Evolutionary conservation across 2,113 vertebrate species (phyloP).

Genomic region (Engraulis encrasicolus): DNA sequence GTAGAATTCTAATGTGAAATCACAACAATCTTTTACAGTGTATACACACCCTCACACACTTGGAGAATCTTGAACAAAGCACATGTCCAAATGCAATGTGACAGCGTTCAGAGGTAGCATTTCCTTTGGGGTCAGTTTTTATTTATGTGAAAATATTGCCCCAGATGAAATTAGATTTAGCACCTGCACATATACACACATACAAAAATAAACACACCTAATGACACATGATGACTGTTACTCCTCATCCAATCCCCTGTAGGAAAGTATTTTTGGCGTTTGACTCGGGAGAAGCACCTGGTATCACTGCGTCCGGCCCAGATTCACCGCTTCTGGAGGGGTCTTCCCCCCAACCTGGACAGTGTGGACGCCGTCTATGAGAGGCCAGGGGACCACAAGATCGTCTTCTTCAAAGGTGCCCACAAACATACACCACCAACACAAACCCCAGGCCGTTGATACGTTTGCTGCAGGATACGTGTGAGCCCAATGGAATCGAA

Average conservation of each 20-base stretch:
- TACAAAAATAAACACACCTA: background rate
- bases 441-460: too few relatives aligned
- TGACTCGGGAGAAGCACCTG: slow-evolving; percentile 92
- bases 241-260: background rate
- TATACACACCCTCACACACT: slow-evolving; percentile 19
- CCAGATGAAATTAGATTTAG: too few relatives aligned
- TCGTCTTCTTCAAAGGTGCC: slow-evolving; percentile 96
- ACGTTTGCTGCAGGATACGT: too few relatives aligned
- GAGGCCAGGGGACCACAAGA: slow-evolving; percentile 90
- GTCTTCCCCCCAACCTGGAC: slow-evolving; percentile 88
- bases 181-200: background rate
- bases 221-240: background rate
- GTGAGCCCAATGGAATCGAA: too few relatives aligned
- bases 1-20: too few relatives aligned
- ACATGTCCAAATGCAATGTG: too few relatives aligned
- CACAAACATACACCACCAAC: too few relatives aligned
- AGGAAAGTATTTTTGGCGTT: slow-evolving; percentile 97
- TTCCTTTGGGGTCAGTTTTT: too few relatives aligned
- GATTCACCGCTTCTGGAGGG: slow-evolving; percentile 95
- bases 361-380: slow-evolving; percentile 92
- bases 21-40: too few relatives aligned
- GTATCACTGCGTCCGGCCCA: slow-evolving; percentile 91
- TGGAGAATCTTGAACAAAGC: too few relatives aligned
- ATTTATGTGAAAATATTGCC: too few relatives aligned
- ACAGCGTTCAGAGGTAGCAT: too few relatives aligned